Base-by-base conservation (phyloP, 2,113 vertebrate species). In the Thamnophis sirtalis region DNA sequence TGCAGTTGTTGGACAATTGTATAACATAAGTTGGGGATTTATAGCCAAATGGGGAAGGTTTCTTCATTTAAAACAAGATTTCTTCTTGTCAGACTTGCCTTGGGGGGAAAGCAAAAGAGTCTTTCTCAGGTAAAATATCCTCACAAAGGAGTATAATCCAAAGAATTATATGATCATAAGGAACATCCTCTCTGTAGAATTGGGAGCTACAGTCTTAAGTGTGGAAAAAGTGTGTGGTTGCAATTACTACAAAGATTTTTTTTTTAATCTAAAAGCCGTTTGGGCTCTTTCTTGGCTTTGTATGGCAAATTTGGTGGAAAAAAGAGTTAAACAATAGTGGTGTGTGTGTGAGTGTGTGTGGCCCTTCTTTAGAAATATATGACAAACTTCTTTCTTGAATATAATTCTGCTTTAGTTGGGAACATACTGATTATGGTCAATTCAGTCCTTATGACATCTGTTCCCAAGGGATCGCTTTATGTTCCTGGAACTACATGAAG, bases 341-440 rank as follows among this genome's bases (percentile, higher is more conserved):
- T n/a, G 84, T 51, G 26, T 84, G 90, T 88, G 91, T 19, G 89
- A 68, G 91, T 51, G 90, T 86, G 90, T 15, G 89, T 87, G 10
- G n/a, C 73, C 80, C 51, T 86, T 91, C 49, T 54, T 92, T 84
- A 26, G 86, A 87, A 26, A 54, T 91, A 58, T 93, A 26, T 73
- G 92, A 85, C 90, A 91, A 51, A 5, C 7, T 13, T 48, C 22
- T 56, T 92, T 91, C 60, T 38, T 93, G 92, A 56, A 92, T 55
- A 92, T 3, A 2, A 88, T 88, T 93, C 84, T 93, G 89, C 84
- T 91, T 90, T 68, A 95, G 93, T 51, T 89, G 94, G 89, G 87
- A 93, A 92, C 55, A 93, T 55, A 63, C 3, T 63, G 90, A 94
- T 93, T 91, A 24, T 91, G 94, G 9, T 90, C 94, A 96, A 95